phyloP scores from a whole-genome alignment of 2,113 vertebrate species.

The Rhadina sibilatrix region DNA sequence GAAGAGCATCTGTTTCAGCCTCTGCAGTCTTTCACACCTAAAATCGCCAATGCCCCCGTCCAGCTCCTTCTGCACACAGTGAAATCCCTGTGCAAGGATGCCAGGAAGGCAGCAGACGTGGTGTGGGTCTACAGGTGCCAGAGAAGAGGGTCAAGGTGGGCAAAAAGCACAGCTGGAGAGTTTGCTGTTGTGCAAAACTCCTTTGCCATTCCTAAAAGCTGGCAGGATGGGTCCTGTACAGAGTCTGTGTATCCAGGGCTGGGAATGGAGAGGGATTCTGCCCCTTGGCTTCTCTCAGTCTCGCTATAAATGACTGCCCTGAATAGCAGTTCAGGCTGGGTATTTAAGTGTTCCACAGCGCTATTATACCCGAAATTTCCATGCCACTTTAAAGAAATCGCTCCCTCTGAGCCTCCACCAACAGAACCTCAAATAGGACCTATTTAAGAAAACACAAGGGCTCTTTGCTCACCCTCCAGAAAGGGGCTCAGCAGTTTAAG shows the following conservation, averaged over 20 bases:
- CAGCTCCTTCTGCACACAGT: neutral
- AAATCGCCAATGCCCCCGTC: neutral
- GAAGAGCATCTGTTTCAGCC: neutral
- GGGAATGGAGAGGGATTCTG: neutral
- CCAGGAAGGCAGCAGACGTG: accelerated
- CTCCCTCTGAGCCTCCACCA: neutral
- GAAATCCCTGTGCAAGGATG: neutral
- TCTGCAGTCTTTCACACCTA: neutral
- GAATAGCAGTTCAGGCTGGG: neutral
- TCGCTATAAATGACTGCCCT: neutral
- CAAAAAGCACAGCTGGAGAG: neutral
- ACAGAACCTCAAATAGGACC: neutral
- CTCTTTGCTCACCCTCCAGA: neutral
- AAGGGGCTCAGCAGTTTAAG: neutral
- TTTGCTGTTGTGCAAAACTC: neutral
- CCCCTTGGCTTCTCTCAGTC: neutral
- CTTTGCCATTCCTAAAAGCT: neutral
- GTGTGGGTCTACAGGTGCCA: neutral
- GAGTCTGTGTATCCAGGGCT: neutral
- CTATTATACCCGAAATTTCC: neutral
- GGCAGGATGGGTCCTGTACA: neutral
- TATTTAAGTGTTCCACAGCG: neutral
- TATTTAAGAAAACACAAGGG: neutral
- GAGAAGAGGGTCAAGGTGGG: neutral
- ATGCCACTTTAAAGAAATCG: neutral